Conservation (phyloP, 2,113 vertebrate genomes). For the Oriolus oriolus region DNA sequence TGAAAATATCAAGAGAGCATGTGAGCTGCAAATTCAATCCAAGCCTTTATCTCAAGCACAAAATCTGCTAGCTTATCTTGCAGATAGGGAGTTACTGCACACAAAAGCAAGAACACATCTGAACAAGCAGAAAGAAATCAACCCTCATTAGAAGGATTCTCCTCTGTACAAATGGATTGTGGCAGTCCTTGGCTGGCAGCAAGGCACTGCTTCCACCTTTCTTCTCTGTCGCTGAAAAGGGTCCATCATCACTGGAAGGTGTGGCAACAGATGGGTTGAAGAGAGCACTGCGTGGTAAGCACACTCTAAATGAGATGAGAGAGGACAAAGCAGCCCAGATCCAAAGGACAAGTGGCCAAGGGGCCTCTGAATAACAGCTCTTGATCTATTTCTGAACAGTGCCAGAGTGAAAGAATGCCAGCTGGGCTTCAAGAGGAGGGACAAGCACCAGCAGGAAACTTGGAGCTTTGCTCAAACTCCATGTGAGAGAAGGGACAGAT, state of each 20-base stretch:
- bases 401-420: background rate
- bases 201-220: background rate
- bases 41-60: background rate
- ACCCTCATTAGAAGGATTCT: background rate
- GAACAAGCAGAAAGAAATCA: background rate
- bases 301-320: background rate
- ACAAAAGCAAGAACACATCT: background rate
- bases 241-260: background rate
- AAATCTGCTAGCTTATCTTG: background rate
- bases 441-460: background rate
- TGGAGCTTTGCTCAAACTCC: background rate
- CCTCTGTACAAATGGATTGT: background rate
- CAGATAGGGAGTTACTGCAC: background rate
- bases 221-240: background rate
- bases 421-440: background rate
- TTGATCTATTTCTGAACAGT: background rate
- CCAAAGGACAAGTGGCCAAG: background rate
- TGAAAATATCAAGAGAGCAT: background rate
- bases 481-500: background rate
- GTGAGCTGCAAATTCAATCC: constrained; percentile 15
- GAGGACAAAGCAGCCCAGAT: background rate
- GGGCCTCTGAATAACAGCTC: background rate
- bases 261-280: background rate
- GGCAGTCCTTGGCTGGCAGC: background rate
- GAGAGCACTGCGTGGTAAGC: background rate